These are phyloP conservation scores for Himalopsyche anomala DNA, from an alignment of 2,888 invertebrate genomes.

Conservation along the genomic window DNA sequence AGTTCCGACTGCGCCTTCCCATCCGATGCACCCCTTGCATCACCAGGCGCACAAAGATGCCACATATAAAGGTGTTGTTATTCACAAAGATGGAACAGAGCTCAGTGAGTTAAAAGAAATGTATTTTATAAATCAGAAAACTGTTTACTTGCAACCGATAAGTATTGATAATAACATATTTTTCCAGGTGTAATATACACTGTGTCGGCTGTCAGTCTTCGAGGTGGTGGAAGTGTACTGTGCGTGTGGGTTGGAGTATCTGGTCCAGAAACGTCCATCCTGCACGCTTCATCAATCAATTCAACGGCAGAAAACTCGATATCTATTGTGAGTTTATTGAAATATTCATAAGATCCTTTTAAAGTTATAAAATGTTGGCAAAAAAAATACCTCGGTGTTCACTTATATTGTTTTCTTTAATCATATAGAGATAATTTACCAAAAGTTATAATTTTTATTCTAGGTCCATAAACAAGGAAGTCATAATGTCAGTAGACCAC, in stretches of 20 bases:
- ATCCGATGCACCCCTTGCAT: constrained; percentile 59
- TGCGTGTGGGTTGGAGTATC: constrained; percentile 80
- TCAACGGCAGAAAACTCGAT: constrained; percentile 76
- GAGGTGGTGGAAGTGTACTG: constrained; percentile 75
- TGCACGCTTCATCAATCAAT: constrained; percentile 74
- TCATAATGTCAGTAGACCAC: constrained; percentile 74
- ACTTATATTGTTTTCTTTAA: too few species aligned
- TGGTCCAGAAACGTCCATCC: constrained; percentile 71
- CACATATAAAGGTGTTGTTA: constrained; percentile 72
- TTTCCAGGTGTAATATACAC: constrained; percentile 75
- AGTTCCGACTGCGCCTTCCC: constrained; percentile 50
- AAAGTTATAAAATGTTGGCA: background rate
- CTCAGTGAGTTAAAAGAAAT: constrained; percentile 69
- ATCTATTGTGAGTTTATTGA: constrained; percentile 69
- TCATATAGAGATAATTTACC: background rate
- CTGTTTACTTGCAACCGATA: background rate
- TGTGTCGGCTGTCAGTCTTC: constrained; percentile 75
- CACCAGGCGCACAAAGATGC: constrained; percentile 69
- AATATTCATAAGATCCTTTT: background rate
- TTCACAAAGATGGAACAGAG: constrained; percentile 74
- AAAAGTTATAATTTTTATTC: constrained; percentile 2
- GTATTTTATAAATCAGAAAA: background rate
- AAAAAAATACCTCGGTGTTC: background rate
- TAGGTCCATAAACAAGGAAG: constrained; percentile 65
- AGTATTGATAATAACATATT: background rate